phyloP scores from a whole-genome alignment of 1,140 invertebrate species.

The Pentalonia nigronervosa region DNA sequence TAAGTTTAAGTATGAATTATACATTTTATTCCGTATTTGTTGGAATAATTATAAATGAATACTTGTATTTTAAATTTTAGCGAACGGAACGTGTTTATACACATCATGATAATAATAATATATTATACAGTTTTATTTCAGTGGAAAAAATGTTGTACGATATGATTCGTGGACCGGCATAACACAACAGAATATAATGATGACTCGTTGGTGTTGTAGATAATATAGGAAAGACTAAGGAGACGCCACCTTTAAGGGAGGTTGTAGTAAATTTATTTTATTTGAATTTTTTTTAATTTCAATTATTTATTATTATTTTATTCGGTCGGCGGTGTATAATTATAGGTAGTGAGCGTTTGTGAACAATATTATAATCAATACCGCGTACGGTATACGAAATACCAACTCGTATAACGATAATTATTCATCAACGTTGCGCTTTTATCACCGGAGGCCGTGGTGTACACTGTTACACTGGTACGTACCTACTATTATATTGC shows the following conservation, averaged over 20 bases:
- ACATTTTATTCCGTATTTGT: neutral
- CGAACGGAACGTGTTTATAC: neutral
- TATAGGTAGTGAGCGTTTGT: neutral
- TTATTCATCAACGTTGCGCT: neutral
- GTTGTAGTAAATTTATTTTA: neutral
- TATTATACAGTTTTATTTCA: neutral
- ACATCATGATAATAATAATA: neutral
- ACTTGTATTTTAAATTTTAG: neutral
- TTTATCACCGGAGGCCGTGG: neutral
- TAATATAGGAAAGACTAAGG: too few species aligned
- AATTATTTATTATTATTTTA: too few species aligned
- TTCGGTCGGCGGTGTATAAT: too few species aligned
- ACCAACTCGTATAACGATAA: neutral
- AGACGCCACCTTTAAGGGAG: too few species aligned
- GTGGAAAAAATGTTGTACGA: neutral
- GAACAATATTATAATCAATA: neutral
- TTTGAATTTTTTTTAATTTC: too few species aligned
- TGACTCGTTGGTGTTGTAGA: neutral
- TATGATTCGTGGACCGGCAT: neutral
- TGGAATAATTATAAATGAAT: neutral
- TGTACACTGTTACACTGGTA: neutral
- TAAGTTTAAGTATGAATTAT: neutral
- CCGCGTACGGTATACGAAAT: neutral
- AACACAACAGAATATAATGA: neutral
- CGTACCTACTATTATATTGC: too few species aligned